phyloP scores from a whole-genome alignment of 2,113 vertebrate species.

The Thalassarche chlororhynchos region DNA sequence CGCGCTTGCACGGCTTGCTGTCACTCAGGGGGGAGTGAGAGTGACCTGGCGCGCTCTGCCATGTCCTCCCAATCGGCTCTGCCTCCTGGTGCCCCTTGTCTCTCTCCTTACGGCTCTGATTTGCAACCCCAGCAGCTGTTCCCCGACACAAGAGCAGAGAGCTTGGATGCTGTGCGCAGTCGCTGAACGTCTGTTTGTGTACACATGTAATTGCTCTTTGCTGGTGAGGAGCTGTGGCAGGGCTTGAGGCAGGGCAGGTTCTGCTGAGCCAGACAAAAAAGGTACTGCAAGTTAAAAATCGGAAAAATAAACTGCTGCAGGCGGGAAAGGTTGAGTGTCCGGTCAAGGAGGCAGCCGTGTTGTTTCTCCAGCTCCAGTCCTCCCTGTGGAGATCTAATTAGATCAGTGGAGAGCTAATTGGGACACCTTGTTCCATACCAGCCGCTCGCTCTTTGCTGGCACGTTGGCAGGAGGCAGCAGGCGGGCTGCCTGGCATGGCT shows the following conservation, averaged over 20 bases:
- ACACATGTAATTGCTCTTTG: background rate
- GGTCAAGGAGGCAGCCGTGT: background rate
- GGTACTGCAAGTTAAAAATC: background rate
- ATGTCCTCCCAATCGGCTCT: background rate
- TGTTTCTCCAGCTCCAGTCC: background rate
- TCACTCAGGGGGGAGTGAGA: background rate
- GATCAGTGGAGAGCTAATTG: conserved; percentile 3
- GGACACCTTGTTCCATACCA: background rate
- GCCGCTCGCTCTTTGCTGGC: background rate
- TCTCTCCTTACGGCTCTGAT: background rate
- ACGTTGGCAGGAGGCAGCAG: background rate
- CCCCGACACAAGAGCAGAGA: background rate
- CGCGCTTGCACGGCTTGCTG: background rate
- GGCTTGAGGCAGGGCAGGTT: background rate
- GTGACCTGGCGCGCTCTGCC: background rate
- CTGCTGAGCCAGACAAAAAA: background rate
- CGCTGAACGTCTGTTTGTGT: background rate
- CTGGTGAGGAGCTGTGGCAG: background rate
- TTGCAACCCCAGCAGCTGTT: background rate
- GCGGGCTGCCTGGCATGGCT: background rate
- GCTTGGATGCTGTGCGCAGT: background rate
- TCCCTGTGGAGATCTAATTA: background rate
- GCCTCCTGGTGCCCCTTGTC: background rate
- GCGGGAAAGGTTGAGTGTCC: background rate
- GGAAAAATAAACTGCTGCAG: background rate